Evolutionary conservation across 1,140 invertebrate species (phyloP).

Genomic region (Rhyacophila brunnea): DNA sequence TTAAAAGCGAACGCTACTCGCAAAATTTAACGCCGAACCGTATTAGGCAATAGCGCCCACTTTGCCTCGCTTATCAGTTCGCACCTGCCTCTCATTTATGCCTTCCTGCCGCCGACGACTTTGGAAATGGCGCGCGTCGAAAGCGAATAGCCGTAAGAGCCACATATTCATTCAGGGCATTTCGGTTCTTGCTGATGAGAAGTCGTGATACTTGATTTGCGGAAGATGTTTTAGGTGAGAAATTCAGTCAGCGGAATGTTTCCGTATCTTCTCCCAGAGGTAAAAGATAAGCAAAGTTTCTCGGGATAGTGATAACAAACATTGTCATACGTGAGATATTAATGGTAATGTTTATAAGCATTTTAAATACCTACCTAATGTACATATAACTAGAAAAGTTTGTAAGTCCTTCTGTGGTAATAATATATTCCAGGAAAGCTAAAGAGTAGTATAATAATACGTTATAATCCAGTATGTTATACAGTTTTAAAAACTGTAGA

Average conservation of each 20-base stretch:
- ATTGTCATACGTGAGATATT: no score
- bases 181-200: not conserved
- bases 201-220: no score
- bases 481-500: no score
- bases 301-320: no score
- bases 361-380: no score
- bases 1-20: not conserved
- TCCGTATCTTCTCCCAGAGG: not conserved
- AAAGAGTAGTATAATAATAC: no score
- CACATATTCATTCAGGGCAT: not conserved
- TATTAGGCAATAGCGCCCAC: not conserved
- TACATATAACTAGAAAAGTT: no score
- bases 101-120: not conserved
- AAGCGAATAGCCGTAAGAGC: not conserved
- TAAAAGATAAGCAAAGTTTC: constrained; percentile 1
- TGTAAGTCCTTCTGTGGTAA: no score
- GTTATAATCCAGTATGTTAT: no score
- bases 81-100: not conserved
- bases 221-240: not conserved
- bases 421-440: no score
- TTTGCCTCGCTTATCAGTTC: constrained; percentile 4
- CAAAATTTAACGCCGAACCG: constrained; percentile 1
- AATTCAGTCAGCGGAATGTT: not conserved
- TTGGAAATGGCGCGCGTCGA: not conserved
- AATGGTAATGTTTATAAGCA: no score